Percentiles rank a stretch among this genome's conserved stretches.
Conservation (phyloP, 2,888 invertebrate species). For the Molanna angustata region DNA sequence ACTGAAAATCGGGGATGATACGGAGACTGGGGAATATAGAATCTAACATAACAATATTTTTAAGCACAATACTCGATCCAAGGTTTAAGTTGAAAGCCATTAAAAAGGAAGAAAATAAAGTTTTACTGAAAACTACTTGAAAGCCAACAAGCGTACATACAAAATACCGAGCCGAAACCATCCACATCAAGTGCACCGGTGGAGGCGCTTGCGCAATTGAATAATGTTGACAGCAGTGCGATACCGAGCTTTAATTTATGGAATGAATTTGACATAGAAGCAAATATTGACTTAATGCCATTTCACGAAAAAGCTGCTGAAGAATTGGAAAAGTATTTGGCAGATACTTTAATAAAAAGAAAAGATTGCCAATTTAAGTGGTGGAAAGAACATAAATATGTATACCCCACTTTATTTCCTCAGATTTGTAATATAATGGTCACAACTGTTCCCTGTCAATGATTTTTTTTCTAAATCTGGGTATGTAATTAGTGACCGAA, state of each 20-base stretch:
- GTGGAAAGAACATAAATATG: conserved; percentile 27
- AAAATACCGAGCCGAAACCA: not conserved
- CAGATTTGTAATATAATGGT: not conserved
- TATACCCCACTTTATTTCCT: too few species aligned
- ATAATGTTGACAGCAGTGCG: not conserved
- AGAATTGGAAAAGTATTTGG: conserved; percentile 26
- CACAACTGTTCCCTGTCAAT: not conserved
- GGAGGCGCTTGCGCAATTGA: not conserved
- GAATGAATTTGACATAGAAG: conserved; percentile 23
- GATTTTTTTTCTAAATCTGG: not conserved
- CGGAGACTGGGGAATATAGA: not conserved
- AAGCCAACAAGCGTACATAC: not conserved
- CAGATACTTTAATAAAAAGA: conserved; percentile 16
- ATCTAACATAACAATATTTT: not conserved
- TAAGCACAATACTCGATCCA: not conserved
- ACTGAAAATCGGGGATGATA: not conserved
- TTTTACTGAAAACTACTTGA: not conserved
- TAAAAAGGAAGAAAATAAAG: not conserved
- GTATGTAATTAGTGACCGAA: not conserved
- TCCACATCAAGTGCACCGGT: not conserved
- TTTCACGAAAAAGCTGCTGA: conserved; percentile 12
- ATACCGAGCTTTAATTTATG: conserved; percentile 18
- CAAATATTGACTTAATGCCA: conserved; percentile 13
- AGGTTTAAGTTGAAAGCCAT: not conserved
- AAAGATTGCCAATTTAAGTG: conserved; percentile 24